phyloP scores from a whole-genome alignment of 2,113 vertebrate species.

The Gobio gobio region DNA sequence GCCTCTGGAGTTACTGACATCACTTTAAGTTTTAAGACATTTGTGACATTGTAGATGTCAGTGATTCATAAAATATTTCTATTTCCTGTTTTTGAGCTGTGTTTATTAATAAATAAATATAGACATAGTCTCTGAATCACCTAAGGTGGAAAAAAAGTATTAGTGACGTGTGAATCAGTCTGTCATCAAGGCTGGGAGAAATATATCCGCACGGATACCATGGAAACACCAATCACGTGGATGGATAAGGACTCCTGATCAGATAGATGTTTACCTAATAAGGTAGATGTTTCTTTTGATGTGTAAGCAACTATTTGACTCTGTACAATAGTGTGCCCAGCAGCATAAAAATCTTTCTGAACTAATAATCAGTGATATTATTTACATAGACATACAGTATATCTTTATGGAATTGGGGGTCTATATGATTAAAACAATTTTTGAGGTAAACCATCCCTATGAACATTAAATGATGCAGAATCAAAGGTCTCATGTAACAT shows the following conservation, averaged over 20 bases:
- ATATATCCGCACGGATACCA: conserved; percentile 19
- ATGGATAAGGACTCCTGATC: conserved; percentile 21
- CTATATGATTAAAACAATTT: background rate
- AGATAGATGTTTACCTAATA: background rate
- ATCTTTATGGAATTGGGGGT: background rate
- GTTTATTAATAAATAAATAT: conserved; percentile 27
- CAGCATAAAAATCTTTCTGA: background rate
- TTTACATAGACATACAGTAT: background rate
- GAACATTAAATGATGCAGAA: background rate
- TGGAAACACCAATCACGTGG: conserved; percentile 35
- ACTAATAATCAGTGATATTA: background rate
- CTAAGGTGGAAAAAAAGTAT: conserved; percentile 21
- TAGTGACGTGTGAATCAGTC: conserved; percentile 22
- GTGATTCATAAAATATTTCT: conserved; percentile 9
- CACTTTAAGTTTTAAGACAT: conserved; percentile 6
- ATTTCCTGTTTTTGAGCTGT: background rate
- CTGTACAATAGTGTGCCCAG: background rate
- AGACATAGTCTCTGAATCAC: conserved; percentile 41
- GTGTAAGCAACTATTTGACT: background rate
- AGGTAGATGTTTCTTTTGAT: background rate
- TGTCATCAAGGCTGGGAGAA: conserved; percentile 29
- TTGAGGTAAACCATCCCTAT: background rate
- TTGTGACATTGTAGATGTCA: background rate
- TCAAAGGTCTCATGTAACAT: background rate
- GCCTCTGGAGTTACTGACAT: background rate